These are phyloP conservation scores for Ochropleura plecta DNA, from an alignment of 2,888 invertebrate species.

Conservation along the genomic window DNA sequence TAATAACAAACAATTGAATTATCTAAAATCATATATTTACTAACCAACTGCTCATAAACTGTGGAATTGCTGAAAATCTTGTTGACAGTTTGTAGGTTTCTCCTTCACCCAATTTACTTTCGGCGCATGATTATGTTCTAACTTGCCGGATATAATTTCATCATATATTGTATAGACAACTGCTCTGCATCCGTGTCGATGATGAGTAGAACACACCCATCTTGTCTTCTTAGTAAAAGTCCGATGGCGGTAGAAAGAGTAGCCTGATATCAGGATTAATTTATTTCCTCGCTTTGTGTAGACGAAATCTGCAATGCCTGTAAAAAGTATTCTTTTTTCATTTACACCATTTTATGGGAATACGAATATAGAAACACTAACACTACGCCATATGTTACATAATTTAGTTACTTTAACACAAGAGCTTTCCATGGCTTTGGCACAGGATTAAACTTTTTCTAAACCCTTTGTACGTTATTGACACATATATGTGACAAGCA, in stretches of 20 bases:
- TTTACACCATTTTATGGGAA: neutral
- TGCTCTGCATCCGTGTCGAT: slow-evolving; percentile 25
- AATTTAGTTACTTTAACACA: neutral
- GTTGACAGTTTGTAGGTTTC: neutral
- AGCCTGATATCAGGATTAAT: slow-evolving; percentile 21
- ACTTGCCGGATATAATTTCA: neutral
- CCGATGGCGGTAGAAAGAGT: slow-evolving; percentile 25
- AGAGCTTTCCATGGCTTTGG: neutral
- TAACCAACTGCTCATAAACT: neutral
- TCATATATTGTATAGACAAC: slow-evolving; percentile 29
- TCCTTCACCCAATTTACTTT: slow-evolving; percentile 26
- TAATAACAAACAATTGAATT: neutral
- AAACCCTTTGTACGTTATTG: too few species aligned
- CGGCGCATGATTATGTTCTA: slow-evolving; percentile 21
- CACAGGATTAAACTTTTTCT: neutral
- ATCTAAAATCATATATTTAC: neutral
- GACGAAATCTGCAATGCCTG: slow-evolving; percentile 17
- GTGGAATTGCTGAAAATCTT: neutral
- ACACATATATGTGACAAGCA: too few species aligned
- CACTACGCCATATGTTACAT: neutral
- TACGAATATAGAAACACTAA: neutral
- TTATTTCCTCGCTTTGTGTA: slow-evolving; percentile 26
- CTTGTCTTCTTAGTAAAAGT: slow-evolving; percentile 18
- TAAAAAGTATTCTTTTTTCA: slow-evolving; percentile 2
- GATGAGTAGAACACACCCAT: slow-evolving; percentile 44